Conservation (phyloP, 2,888 invertebrate genomes). For the Cynaeus angustus region DNA sequence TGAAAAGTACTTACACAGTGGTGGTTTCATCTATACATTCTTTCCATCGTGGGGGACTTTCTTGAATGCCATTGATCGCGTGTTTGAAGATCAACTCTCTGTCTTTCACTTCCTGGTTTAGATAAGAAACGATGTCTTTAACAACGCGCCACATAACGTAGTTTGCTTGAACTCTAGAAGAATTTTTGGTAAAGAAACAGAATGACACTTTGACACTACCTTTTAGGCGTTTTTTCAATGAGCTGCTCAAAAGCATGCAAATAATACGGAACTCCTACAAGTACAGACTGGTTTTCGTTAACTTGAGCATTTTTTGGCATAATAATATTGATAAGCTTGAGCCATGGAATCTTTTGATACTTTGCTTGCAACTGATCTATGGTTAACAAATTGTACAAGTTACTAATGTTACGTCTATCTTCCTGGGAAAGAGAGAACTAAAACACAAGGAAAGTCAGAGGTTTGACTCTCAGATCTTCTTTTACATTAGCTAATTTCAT, state of each 20-base stretch:
- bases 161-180: conserved; percentile 81
- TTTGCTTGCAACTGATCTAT: conserved; percentile 70
- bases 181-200: background rate
- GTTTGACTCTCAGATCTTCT: background rate
- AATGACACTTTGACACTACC: conserved; percentile 45
- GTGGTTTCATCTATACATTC: conserved; percentile 86
- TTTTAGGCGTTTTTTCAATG: conserved; percentile 53
- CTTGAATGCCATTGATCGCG: conserved; percentile 82
- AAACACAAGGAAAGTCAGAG: conserved; percentile 13
- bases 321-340: conserved; percentile 71
- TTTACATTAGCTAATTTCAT: conserved; percentile 57
- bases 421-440: conserved; percentile 51
- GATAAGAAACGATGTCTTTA: conserved; percentile 83
- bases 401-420: conserved; percentile 50
- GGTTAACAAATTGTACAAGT: conserved; percentile 72
- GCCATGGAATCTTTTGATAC: conserved; percentile 70
- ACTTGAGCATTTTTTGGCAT: conserved; percentile 65
- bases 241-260: conserved; percentile 65
- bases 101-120: conserved; percentile 82
- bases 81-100: conserved; percentile 85
- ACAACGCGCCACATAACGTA: conserved; percentile 92
- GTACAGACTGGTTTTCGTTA: conserved; percentile 69
- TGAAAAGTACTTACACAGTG: conserved; percentile 48
- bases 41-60: conserved; percentile 71
- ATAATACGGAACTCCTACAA: conserved; percentile 73